Evolutionary conservation across 2,888 invertebrate genomes (phyloP), one percentile per base, ranked within the genome.

Genomic region (Hedychridium roseum): DNA sequence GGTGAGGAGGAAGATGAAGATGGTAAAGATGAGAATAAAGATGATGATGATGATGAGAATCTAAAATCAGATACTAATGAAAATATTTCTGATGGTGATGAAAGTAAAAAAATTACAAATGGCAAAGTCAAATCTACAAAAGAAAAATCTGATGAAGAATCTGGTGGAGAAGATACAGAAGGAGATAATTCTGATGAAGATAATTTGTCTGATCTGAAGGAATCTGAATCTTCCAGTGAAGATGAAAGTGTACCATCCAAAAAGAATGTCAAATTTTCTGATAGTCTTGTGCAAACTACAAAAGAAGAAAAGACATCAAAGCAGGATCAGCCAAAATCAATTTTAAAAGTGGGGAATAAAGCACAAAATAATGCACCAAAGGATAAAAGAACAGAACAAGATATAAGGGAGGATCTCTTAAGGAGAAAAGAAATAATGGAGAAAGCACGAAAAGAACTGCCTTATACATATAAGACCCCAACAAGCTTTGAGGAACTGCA

Each of bases 401-500:
- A 71, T 54, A 78, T 77, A 9, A 73, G 72, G 45, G 53, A 66
- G 18, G 78, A 80, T 60, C 64, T 81, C 31, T 60, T 76, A 23
- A 73, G 71, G 40, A 66, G 78, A 23, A 82, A 82, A 69, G 69
- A 80, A 57, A 74, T 82, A 26, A 83, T 83, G 80, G 84, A 84
- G 44, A 78, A 80, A 60, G 84, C 84, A 7, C 78, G 81, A 47
- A 74, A 81, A 54, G 86, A 88, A 68, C 73, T 90, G 11, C 85
- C 86, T 0, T 85, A 80, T 52, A 85, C 82, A 1, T 79, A 83
- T 75, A 41, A 80, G 79, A 84, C 87, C 54, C 89, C 90, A 1
- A 80, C 82, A 12, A 82, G 73, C 9, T 88, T 87, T 68, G 86
- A 88, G 48, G 83, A 83, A 45, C 82, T 92, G 31, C 71, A 86